Base-by-base conservation (phyloP, 2,113 vertebrate genomes). In the Lipophrys pholis region DNA sequence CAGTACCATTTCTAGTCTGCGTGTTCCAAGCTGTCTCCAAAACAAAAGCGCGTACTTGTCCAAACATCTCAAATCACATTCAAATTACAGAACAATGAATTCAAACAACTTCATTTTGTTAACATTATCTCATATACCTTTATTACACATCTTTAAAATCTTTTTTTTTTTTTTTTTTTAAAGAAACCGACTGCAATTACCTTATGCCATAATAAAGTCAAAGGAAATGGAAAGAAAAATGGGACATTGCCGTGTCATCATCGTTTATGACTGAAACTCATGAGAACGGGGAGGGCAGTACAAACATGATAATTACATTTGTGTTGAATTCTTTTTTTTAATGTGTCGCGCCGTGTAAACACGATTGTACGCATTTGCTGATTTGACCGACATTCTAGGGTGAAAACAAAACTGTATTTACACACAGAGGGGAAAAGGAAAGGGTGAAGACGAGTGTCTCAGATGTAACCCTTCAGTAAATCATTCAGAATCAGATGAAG, bases 21-120 rank as follows among this genome's bases (percentile, higher is more conserved):
- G 87, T 87, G 78, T 77, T 79, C 72, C 60, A 83, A 87, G 63
- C 78, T 43, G 59, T 80, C 62, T 54, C 67, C 73, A 52, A 84
- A 73, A 81, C 6, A 45, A 43, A 43, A 71, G n/a, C 78, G 8
- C 61, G 83, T 73, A 75, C 67, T 73, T 64, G 36, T 72, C 59
- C 65, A 35, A 49, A 87, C 74, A 86, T 78, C 72, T 87, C 71
- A 85, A 86, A 59, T 87, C 84, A 92, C 82, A 91, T 89, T 92
- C 81, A 93, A 91, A 91, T 84, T 30, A 91, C 89, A 89, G 83
- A 82, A 91, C 83, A 89, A 67, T 85, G 70, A 91, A 87, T 92
- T 93, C 88, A 93, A 91, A 93, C 89, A 86, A 83, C 82, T 92
- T 93, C 86, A 90, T 91, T 93, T 91, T 83, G 69, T 84, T 75